phyloP scores from a whole-genome alignment of 2,888 invertebrate species.

The Siphlonurus alternatus region DNA sequence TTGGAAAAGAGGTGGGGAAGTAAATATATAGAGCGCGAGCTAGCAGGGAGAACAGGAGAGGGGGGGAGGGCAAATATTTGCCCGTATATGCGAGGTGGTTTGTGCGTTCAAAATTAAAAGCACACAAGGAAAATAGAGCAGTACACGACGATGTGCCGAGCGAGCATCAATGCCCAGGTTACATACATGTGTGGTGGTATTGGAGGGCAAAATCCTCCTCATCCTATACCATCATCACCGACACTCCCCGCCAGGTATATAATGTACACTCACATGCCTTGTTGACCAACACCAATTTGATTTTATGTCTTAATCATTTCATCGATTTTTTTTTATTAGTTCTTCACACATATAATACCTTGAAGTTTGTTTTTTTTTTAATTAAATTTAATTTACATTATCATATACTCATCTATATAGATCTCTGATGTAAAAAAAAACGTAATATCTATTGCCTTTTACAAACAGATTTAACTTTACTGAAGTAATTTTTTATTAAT shows the following conservation, averaged over 20 bases:
- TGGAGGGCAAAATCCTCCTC: neutral
- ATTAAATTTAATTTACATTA: no score
- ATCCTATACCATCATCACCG: neutral
- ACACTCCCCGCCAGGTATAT: neutral
- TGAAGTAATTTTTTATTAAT: no score
- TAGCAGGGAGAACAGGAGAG: constrained; percentile 35
- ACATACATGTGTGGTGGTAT: neutral
- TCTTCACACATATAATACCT: no score
- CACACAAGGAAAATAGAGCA: constrained; percentile 44
- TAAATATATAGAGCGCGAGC: neutral
- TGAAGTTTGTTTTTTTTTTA: no score
- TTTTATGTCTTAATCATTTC: neutral
- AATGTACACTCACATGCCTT: neutral
- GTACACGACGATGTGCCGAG: constrained; percentile 16
- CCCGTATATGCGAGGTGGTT: constrained; percentile 38
- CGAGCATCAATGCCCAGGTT: no score
- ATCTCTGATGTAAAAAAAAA: no score
- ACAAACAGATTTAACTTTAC: no score
- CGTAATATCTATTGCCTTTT: no score
- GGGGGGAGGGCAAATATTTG: constrained; percentile 41
- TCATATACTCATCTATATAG: no score
- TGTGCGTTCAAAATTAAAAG: constrained; percentile 45
- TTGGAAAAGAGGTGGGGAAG: neutral
- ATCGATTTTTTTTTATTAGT: neutral
- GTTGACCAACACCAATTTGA: neutral